phyloP scores from a whole-genome alignment of 2,888 invertebrate species.

The Shargacucullia verbasci region DNA sequence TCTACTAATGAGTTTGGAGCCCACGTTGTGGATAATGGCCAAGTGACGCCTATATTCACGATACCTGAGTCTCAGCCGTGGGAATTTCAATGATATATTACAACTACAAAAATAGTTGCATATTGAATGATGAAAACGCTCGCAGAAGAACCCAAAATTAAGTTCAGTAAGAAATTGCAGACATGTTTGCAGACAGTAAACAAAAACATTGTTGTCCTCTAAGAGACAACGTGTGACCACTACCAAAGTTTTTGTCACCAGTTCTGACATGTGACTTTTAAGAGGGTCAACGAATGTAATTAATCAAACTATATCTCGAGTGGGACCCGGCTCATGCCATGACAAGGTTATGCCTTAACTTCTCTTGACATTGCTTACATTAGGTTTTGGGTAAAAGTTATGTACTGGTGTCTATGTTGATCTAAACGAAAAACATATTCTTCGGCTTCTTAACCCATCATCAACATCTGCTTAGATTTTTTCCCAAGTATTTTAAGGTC shows the following conservation, averaged over 20 bases:
- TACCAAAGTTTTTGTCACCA: slow-evolving; percentile 70
- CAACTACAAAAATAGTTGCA: no score
- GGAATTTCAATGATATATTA: no score
- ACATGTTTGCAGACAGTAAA: slow-evolving; percentile 8
- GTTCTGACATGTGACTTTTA: slow-evolving; percentile 78
- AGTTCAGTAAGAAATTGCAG: no score
- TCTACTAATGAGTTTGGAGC: no score
- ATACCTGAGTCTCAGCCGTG: no score
- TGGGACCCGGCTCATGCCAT: slow-evolving; percentile 62
- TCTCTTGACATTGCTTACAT: slow-evolving; percentile 56
- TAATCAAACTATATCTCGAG: slow-evolving; percentile 74
- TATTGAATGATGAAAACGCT: no score
- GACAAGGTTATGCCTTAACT: slow-evolving; percentile 66
- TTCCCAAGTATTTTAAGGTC: no score
- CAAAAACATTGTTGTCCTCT: slow-evolving; percentile 34
- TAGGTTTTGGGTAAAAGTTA: slow-evolving; percentile 44
- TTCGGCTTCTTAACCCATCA: no score
- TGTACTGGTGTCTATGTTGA: slow-evolving; percentile 7
- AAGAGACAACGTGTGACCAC: slow-evolving; percentile 50
- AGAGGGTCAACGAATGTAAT: slow-evolving; percentile 75
- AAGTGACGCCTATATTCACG: no score
- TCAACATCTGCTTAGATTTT: no score
- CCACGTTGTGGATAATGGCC: no score
- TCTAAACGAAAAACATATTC: neutral
- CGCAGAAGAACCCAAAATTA: no score